These are phyloP conservation scores for Eupsittula cactorum DNA, from an alignment of 2,113 vertebrate species.

Conservation along the genomic window DNA sequence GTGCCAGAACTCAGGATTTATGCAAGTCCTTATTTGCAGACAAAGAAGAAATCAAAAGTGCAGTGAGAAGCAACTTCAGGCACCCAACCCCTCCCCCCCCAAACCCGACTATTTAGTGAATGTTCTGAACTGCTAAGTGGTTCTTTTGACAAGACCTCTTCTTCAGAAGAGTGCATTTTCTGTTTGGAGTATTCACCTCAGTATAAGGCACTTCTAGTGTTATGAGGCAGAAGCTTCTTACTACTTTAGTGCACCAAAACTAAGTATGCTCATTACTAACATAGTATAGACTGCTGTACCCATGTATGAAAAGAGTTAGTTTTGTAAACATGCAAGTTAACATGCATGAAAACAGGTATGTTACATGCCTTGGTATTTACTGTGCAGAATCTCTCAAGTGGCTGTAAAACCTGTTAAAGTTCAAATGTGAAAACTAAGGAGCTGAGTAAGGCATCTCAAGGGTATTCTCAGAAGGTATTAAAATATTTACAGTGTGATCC, in stretches of 20 bases:
- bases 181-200: neutral
- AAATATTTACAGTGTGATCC: neutral
- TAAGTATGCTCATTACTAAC: neutral
- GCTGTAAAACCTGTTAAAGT: neutral
- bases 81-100: neutral
- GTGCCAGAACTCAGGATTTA: neutral
- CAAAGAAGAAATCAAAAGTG: neutral
- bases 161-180: neutral
- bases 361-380: neutral
- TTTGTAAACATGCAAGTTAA: neutral
- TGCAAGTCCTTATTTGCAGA: neutral
- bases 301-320: neutral
- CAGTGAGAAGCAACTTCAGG: neutral
- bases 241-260: neutral
- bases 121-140: neutral
- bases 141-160: neutral
- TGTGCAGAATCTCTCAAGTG: neutral
- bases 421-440: neutral
- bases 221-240: neutral
- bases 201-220: neutral
- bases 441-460: neutral
- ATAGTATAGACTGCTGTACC: neutral
- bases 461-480: neutral
- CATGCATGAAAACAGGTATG: neutral
- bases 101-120: neutral